Base-by-base conservation (phyloP, 2,797 vertebrate species). In the Trachops cirrhosus region DNA sequence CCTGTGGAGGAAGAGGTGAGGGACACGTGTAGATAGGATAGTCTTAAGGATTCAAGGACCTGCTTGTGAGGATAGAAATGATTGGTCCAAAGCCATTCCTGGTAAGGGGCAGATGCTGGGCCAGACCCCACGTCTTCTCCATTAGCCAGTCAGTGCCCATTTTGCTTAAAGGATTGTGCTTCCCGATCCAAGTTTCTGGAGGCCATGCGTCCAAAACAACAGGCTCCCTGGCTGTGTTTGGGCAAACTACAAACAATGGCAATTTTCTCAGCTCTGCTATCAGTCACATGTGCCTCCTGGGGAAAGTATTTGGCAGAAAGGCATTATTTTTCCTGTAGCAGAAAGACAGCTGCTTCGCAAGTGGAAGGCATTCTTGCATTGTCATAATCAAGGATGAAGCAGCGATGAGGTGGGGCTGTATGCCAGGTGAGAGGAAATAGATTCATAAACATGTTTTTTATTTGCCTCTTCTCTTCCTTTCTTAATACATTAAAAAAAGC, bases 341-440 rank as follows among this genome's bases (percentile, higher is more conserved):
- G 59, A 59, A 59, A 44, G 67, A 87, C 4, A 44, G 34, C 46
- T 78, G 57, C 70, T 94, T 94, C 46, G 29, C 26, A 48, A 44
- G 9, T 29, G 67, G 86, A 84, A 91, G 59, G 21, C 41, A 5
- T 70, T 73, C n/a, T 9, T n/a, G 18, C 6, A 26, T 90, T 77
- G 89, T 94, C 77, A 59, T 87, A 50, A 88, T 89, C 34, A 48
- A 50, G 77, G 78, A 67, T 62, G 71, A 67, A 93, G 83, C 29
- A n/a, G 50, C 8, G 9, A 32, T 6, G 46, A 88, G 68, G 50
- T 41, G 84, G 88, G 29, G 44, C 57, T 24, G 62, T 78, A 62
- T 44, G 18, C 54, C 80, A 91, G 37, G 84, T 86, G 67, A 85
- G 84, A 97, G 74, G 89, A 98, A 96, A 96, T 75, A 95, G 95